phyloP scores from a whole-genome alignment of 2,113 vertebrate genomes.

The Cryptomyrus ogoouensis region DNA sequence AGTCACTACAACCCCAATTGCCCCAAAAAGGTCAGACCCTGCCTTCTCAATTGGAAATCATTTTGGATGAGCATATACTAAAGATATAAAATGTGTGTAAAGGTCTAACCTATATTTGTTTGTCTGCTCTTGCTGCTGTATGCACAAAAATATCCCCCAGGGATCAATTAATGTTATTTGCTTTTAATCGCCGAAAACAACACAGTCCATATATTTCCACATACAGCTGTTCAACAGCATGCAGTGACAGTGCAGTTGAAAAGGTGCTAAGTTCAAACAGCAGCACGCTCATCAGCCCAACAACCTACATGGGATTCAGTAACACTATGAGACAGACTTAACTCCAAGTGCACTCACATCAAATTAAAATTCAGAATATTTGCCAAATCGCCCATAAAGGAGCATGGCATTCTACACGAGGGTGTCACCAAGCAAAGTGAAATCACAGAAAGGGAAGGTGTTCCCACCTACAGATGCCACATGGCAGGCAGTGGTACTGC shows the following conservation, averaged over 20 bases:
- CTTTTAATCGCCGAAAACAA: background rate
- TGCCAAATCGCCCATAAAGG: background rate
- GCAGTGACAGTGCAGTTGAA: background rate
- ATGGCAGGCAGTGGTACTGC: constrained; percentile 85
- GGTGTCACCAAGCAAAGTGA: background rate
- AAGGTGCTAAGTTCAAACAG: too few species aligned
- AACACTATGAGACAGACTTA: background rate
- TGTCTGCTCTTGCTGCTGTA: background rate
- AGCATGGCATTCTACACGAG: background rate
- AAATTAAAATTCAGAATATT: background rate
- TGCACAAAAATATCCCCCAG: background rate
- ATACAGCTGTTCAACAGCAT: background rate
- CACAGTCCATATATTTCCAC: background rate
- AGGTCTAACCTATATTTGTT: background rate
- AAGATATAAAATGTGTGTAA: background rate
- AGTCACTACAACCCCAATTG: background rate
- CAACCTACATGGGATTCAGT: background rate
- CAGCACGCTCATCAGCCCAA: background rate
- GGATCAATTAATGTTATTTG: background rate
- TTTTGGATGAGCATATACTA: background rate
- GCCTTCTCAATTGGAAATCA: background rate
- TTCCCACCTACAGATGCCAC: constrained; percentile 88
- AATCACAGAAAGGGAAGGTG: background rate
- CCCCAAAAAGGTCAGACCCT: too few species aligned
- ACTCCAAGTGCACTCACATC: background rate